Conservation (phyloP, 2,113 vertebrate genomes). For the Catagonus wagneri region DNA sequence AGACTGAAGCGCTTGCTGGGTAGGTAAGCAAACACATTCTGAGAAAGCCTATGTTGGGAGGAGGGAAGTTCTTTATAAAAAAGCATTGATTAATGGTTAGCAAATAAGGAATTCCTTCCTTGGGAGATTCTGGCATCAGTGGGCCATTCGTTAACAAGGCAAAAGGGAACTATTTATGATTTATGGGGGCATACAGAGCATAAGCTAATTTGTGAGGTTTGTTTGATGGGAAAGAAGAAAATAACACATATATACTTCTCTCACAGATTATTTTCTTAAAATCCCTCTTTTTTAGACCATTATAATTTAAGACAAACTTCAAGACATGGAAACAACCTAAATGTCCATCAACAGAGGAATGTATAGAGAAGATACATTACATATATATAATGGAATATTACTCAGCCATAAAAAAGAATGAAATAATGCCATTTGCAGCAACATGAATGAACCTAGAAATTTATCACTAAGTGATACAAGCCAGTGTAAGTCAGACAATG, state of each 20-base stretch:
- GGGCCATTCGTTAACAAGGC: background rate
- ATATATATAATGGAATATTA: too few species aligned
- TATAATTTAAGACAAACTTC: slow-evolving; percentile 5
- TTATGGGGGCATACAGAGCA: background rate
- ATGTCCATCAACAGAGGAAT: too few species aligned
- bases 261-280: background rate
- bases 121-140: background rate
- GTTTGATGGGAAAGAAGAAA: background rate
- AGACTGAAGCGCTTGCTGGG: background rate
- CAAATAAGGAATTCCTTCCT: background rate
- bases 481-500: too few species aligned
- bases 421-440: too few species aligned
- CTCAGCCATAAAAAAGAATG: too few species aligned
- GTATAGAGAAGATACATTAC: too few species aligned
- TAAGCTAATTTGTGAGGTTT: background rate
- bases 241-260: background rate
- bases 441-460: too few species aligned
- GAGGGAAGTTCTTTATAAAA: background rate
- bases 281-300: background rate
- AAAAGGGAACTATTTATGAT: background rate
- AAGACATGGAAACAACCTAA: too few species aligned
- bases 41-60: background rate
- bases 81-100: background rate
- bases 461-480: too few species aligned
- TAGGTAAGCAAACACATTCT: background rate